Evolutionary conservation across 2,797 vertebrate species (phyloP).

Genomic region (Scyliorhinus canicula): DNA sequence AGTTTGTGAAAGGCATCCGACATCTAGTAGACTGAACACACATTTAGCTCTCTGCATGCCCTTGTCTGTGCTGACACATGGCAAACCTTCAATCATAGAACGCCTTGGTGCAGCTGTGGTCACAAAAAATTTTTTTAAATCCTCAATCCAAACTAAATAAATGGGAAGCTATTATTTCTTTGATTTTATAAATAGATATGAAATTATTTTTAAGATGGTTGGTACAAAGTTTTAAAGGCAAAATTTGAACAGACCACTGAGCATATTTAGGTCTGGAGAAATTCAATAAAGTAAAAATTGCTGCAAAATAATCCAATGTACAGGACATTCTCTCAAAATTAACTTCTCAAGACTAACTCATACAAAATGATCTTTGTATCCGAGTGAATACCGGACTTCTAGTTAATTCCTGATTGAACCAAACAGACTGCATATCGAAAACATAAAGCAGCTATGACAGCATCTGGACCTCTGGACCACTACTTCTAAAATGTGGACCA

Average conservation of each 20-base stretch:
- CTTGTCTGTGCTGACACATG: slow-evolving; percentile 13
- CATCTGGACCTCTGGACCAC: background rate
- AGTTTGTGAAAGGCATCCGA: background rate
- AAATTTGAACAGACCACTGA: background rate
- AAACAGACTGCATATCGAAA: slow-evolving; percentile 9
- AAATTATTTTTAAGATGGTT: background rate
- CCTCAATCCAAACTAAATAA: background rate
- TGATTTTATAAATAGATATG: background rate
- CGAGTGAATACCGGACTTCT: background rate
- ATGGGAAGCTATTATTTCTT: background rate
- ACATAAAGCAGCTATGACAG: too few species aligned
- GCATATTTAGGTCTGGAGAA: background rate
- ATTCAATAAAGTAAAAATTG: background rate
- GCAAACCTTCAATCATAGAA: slow-evolving; percentile 19
- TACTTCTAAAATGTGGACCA: background rate
- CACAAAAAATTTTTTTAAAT: background rate
- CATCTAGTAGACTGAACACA: background rate
- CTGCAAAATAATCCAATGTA: background rate
- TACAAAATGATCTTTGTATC: background rate
- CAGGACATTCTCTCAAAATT: background rate
- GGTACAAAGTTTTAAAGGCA: background rate
- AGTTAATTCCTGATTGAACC: background rate
- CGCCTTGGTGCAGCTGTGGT: background rate
- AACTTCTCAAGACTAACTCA: background rate
- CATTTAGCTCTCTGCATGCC: slow-evolving; percentile 1